Conservation (phyloP, 2,113 vertebrate genomes). For the Mus musculus region DNA sequence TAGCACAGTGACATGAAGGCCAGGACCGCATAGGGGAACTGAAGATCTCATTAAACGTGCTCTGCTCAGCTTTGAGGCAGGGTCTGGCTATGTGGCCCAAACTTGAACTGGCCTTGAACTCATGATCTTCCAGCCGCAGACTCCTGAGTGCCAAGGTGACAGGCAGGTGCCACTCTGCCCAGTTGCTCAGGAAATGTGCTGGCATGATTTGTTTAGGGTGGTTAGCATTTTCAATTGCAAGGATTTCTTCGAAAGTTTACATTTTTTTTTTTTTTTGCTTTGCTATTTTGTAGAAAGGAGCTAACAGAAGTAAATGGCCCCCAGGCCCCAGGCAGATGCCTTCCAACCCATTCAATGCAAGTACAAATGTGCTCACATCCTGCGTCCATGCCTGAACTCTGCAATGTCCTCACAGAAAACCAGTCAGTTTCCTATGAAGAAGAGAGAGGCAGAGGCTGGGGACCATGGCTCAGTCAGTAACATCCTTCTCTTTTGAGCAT, state of each 20-base stretch:
- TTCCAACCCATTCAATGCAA: background rate
- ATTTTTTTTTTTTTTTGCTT: background rate
- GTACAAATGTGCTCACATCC: background rate
- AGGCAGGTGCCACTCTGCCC: background rate
- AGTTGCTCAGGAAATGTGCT: background rate
- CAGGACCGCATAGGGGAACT: background rate
- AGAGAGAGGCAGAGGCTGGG: background rate
- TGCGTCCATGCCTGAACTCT: background rate
- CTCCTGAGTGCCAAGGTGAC: too few relatives aligned
- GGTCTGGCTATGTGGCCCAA: background rate
- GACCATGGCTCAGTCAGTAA: background rate
- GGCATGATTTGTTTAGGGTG: background rate
- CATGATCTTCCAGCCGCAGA: background rate
- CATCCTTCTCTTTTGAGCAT: background rate
- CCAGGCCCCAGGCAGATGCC: background rate
- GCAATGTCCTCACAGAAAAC: background rate
- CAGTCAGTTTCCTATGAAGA: background rate
- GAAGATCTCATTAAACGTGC: background rate
- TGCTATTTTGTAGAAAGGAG: background rate
- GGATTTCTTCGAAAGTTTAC: background rate
- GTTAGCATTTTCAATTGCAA: background rate
- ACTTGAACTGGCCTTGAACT: background rate
- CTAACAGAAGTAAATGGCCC: background rate
- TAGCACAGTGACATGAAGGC: background rate
- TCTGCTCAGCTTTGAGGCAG: background rate